phyloP scores from a whole-genome alignment of 2,113 vertebrate genomes.

The Picathartes gymnocephalus region DNA sequence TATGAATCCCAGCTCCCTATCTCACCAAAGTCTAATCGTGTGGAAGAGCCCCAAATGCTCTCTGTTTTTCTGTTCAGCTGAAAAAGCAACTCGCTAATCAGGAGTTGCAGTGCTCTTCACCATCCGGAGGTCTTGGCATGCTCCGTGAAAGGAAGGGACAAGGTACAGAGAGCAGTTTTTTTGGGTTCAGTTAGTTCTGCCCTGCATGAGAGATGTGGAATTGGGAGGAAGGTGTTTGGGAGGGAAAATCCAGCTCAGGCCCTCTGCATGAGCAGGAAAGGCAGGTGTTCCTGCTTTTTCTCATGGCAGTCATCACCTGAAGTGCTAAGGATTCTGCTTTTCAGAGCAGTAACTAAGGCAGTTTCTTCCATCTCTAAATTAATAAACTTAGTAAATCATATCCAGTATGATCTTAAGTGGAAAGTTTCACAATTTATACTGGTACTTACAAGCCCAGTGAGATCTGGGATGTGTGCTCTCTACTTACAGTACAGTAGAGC shows the following conservation, averaged over 20 bases:
- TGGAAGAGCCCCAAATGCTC: neutral
- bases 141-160: neutral
- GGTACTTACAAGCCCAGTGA: neutral
- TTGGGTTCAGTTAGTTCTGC: neutral
- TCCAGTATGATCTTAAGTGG: neutral
- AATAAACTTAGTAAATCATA: neutral
- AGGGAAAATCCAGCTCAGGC: neutral
- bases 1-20: neutral
- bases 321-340: neutral
- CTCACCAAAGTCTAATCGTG: neutral
- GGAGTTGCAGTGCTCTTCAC: neutral
- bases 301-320: neutral
- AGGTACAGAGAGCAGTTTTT: neutral
- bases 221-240: neutral
- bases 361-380: neutral
- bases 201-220: neutral
- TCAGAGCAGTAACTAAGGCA: neutral
- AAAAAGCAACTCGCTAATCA: neutral
- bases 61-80: neutral
- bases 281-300: neutral
- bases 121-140: neutral
- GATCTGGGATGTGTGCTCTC: neutral
- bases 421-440: neutral
- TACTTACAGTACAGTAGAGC: neutral
- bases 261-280: neutral